phyloP scores from a whole-genome alignment of 2,888 invertebrate genomes.

The Orthosia gracilis region DNA sequence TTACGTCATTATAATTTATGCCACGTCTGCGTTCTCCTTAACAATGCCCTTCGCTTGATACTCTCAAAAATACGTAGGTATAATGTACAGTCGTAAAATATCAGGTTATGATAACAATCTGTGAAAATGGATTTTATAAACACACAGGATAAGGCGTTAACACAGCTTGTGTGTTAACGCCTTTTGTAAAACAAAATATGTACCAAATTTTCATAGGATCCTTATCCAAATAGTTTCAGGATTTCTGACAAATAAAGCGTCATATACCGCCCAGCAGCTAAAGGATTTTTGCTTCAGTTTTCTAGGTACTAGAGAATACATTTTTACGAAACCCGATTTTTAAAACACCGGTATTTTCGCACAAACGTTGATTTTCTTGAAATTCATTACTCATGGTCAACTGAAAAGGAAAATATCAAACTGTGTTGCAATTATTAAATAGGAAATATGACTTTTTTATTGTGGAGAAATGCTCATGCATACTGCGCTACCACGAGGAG shows the following conservation, averaged over 20 bases:
- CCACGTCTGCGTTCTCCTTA: slow-evolving; percentile 9
- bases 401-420: not conserved
- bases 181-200: not conserved
- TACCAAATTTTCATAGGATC: not conserved
- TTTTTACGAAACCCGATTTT: not conserved
- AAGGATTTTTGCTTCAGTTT: not conserved
- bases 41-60: slow-evolving; percentile 9
- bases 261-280: not conserved
- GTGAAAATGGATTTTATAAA: slow-evolving; percentile 19
- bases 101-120: slow-evolving; percentile 22
- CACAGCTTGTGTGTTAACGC: not conserved
- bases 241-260: not conserved
- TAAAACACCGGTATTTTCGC: not conserved
- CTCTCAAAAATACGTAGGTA: not conserved
- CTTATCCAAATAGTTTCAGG: not conserved
- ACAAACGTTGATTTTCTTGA: not conserved
- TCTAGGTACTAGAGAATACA: not conserved
- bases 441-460: too few relatives aligned
- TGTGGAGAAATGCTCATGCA: too few relatives aligned
- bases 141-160: too few relatives aligned
- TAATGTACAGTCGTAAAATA: slow-evolving; percentile 30
- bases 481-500: too few relatives aligned
- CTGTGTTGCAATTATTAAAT: not conserved
- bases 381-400: not conserved
- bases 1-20: not conserved